Conservation (phyloP, 2,888 invertebrate genomes). For the Orchesella flavescens region DNA sequence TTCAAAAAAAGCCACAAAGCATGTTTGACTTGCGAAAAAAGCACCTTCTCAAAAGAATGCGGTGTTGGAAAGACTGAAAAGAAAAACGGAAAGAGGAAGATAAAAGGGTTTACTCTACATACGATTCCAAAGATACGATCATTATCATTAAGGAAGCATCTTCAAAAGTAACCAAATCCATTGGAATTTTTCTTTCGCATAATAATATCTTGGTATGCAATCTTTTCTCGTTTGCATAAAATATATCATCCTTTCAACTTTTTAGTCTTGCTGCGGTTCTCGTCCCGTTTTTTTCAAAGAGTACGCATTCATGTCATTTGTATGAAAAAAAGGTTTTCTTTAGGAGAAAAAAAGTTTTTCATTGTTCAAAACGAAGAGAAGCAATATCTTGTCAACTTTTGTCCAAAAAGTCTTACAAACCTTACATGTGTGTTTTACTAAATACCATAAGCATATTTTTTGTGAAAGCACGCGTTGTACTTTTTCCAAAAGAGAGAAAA, state of each 20-base stretch:
- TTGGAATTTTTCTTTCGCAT: neutral
- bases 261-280: neutral
- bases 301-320: neutral
- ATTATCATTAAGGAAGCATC: constrained; percentile 3
- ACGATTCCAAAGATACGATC: neutral
- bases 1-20: constrained; percentile 4
- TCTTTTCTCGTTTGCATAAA: too few species aligned
- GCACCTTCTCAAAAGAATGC: constrained; percentile 12
- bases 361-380: constrained; percentile 23
- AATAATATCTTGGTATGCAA: neutral
- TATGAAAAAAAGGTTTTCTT: constrained; percentile 16
- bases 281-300: constrained; percentile 7
- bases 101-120: neutral
- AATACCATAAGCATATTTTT: constrained; percentile 27
- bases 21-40: constrained; percentile 27
- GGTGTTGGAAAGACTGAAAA: constrained; percentile 3
- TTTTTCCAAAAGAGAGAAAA: neutral
- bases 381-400: constrained; percentile 42
- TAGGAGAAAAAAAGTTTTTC: neutral
- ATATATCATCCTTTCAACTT: too few species aligned
- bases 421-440: constrained; percentile 30
- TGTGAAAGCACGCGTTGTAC: neutral
- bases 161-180: constrained; percentile 3
- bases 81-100: neutral
- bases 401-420: constrained; percentile 7